Evolutionary conservation across 2,113 vertebrate species (phyloP), one percentile per base, ranked within the genome.

Genomic region (Podarcis muralis): DNA sequence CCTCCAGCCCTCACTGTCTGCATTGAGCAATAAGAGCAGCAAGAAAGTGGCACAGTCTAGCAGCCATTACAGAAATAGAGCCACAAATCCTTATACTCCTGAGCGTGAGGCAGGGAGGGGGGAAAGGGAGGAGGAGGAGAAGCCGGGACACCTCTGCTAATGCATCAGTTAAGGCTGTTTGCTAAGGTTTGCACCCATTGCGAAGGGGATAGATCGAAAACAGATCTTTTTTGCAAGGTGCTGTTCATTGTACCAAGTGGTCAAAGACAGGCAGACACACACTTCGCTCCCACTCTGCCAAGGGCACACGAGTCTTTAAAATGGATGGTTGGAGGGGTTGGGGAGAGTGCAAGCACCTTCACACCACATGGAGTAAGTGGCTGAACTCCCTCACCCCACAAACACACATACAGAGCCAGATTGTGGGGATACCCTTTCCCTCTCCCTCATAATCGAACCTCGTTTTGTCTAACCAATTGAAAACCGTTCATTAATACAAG

Each of bases 61-160:
- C 72, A 87, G 80, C 74, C 74, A 83, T 90, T 89, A 83, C 66
- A 71, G 25, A 62, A 87, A 65, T 2, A 57, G 48, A 65, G 48
- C 81, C 43, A 53, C 62, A 78, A 83, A 59, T 1, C 43, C 79
- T 25, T 74, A 71, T 30, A 53, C 25, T 57, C 62, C 74, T 43
- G 80, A 62, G 80, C 25, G 32, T 2, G 20, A 69, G n/a, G 74
- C 68, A 62, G 59, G 18, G 59, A 20, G 18, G 57, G 69, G 20
- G 25, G 53, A 37, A n/a, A 18, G 40, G 8, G 6, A 71, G 32
- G 13, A 72, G 43, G 20, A 4, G 43, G 16, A 68, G 43, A 66
- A 40, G 15, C 4, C 11, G 23, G 27, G 30, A 32, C 6, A 20
- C 59, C 5, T 16, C 37, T 15, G 25, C 8, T 16, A 35, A n/a